Evolutionary conservation across 2,113 vertebrate genomes (phyloP).

Genomic region (Sphaerodactylus townsendi): DNA sequence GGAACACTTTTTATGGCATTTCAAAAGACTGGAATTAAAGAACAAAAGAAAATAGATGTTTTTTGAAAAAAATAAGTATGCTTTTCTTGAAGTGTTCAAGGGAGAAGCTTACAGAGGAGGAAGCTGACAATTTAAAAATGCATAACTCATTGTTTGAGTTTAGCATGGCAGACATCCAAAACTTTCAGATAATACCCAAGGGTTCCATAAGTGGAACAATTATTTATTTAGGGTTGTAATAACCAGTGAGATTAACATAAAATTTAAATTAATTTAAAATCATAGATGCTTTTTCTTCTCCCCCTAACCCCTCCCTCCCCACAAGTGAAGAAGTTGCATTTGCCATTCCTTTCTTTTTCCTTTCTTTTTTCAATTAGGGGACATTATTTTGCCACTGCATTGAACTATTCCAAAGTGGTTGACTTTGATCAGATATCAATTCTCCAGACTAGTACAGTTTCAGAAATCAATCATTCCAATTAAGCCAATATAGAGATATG

Average conservation of each 20-base stretch:
- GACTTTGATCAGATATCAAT: constrained; percentile 63
- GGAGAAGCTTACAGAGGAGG: not conserved
- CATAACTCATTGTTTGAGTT: not conserved
- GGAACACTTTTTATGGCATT: not conserved
- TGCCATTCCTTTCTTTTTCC: constrained; percentile 21
- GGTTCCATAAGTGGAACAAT: not conserved
- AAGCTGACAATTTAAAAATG: not conserved
- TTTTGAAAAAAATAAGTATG: not conserved
- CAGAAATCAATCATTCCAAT: constrained; percentile 72
- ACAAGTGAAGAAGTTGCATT: not conserved
- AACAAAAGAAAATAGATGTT: not conserved
- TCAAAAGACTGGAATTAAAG: not conserved
- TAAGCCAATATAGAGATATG: constrained; percentile 63
- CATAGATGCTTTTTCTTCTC: not conserved
- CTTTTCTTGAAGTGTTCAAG: not conserved
- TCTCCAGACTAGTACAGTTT: constrained; percentile 56
- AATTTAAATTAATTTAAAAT: not conserved
- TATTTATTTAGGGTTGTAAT: not conserved
- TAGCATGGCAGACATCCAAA: not conserved
- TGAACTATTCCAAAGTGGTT: constrained; percentile 45
- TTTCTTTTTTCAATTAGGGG: constrained; percentile 33
- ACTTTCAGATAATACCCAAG: not conserved
- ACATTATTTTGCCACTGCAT: constrained; percentile 44
- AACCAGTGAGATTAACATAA: not conserved
- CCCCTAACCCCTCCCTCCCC: no score